A percentile compares a stretch with the other conserved stretches of the same genome.
These are phyloP conservation scores for Microctenopoma lineatum DNA, from an alignment of 2,797 vertebrate genomes.

Conservation along the genomic window DNA sequence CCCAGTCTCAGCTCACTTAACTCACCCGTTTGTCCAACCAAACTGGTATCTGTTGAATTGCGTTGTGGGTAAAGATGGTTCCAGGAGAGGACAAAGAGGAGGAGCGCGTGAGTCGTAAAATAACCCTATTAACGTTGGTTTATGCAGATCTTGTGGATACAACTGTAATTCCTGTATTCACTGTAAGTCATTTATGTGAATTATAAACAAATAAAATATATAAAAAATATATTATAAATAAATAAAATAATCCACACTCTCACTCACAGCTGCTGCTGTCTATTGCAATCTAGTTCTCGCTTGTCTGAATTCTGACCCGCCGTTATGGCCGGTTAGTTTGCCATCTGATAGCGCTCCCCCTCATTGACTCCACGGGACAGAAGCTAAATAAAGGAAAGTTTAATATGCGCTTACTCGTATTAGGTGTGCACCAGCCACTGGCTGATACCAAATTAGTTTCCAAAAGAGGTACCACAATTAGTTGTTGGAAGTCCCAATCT, in stretches of 20 bases:
- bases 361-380: conserved; percentile 44
- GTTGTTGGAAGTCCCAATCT: conserved; percentile 39
- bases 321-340: conserved; percentile 40
- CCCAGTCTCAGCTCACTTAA: no score
- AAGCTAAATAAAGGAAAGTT: conserved; percentile 68
- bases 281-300: conserved; percentile 19
- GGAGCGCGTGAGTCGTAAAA: background rate
- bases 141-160: conserved; percentile 2
- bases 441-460: conserved; percentile 62
- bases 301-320: conserved; percentile 46
- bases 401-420: conserved; percentile 51
- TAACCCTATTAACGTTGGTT: background rate
- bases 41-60: background rate
- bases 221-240: no score
- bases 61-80: background rate
- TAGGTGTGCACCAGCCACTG: conserved; percentile 60
- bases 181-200: background rate
- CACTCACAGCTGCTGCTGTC: background rate
- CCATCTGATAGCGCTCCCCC: conserved; percentile 55
- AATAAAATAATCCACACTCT: background rate
- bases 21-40: no score
- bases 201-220: no score
- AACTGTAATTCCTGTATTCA: conserved; percentile 1
- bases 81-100: background rate
- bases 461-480: conserved; percentile 55